A percentile compares a stretch with the other conserved stretches of the same genome.
Evolutionary conservation across 2,113 vertebrate genomes (phyloP).

Genomic region (Xiphias gladius): DNA sequence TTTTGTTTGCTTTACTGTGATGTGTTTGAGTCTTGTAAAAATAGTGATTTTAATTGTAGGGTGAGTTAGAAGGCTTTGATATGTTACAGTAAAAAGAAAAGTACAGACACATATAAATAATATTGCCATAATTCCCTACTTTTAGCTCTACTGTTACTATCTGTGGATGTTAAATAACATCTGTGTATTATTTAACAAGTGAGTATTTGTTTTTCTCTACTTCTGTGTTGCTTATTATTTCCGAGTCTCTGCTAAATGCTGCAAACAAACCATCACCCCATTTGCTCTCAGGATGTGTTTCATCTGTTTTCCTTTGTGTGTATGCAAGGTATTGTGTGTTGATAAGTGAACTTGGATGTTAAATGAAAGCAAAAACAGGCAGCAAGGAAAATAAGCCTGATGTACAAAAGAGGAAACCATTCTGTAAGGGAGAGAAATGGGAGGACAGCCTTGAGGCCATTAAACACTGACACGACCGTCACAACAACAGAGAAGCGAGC

Average conservation of each 20-base stretch:
- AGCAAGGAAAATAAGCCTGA: conserved; percentile 42
- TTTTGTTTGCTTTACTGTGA: conserved; percentile 32
- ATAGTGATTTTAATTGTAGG: conserved; percentile 15
- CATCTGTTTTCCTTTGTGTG: background rate
- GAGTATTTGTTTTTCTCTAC: conserved; percentile 33
- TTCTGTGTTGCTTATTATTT: conserved; percentile 43
- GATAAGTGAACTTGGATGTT: conserved; percentile 7
- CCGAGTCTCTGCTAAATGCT: conserved; percentile 1
- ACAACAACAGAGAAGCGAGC: conserved; percentile 36
- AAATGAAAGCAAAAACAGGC: conserved; percentile 54
- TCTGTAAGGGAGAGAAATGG: conserved; percentile 22
- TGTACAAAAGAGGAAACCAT: conserved; percentile 42
- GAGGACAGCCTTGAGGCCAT: conserved; percentile 19
- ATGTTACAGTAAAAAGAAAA: conserved; percentile 16
- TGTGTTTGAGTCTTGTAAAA: conserved; percentile 26
- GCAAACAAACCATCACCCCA: background rate
- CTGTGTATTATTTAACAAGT: background rate
- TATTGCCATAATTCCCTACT: background rate
- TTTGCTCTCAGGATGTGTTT: conserved; percentile 29
- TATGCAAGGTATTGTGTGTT: conserved; percentile 20
- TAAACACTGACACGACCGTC: conserved; percentile 39
- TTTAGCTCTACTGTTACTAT: background rate
- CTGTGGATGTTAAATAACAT: conserved; percentile 12
- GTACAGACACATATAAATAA: background rate
- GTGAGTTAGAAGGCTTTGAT: conserved; percentile 17